Evolutionary conservation across 2,888 invertebrate species (phyloP), one percentile per base, ranked within the genome.

Genomic region (Synanthedon myopaeformis): DNA sequence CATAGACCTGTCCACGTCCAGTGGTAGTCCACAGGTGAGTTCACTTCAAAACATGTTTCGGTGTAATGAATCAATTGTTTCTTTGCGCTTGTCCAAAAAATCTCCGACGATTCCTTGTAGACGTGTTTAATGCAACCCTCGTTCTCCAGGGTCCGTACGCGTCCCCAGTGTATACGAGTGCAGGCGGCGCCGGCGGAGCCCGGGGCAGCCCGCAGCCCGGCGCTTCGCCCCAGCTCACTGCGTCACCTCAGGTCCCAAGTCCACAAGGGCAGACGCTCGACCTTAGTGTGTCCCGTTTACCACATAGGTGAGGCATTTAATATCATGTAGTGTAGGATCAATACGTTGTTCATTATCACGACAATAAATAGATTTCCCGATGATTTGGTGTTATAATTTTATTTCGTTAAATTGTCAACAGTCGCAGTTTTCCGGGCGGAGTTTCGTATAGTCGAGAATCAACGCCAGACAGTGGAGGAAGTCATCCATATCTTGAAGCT

Each of bases 221-320:
- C 64, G 93, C 94, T 61, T 95, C 94, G 82, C 95, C 95, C 61
- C 88, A 88, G 72, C 90, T 93, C 66, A 92, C 94, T 63, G 93
- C 94, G 72, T 95, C 95, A 87, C 95, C 95, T 61, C 94, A 95
- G 89, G 95, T 95, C 84, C 95, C 95, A 72, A 95, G 95, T 89
- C 95, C 95, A 59, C 95, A 95, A 88, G 95, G 95, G 68, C 95
- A 96, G 82, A 95, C 95, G 68, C 90, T 95, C 79, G 95, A 96
- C 89, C 91, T 95, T 79, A 95, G 95, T 83, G 95, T 96, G 67
- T 94, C 93, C 82, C 90, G 94, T 82, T 90, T 95, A 81, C 92
- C 93, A 76, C 94, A 94, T 90, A 94, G 95, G 94, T 95, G 88
- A 85, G 85, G 81, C 78, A 35, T 35, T 35, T 35, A 23, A 23